Evolutionary conservation across 2,888 invertebrate species (phyloP).

Genomic region (Orgyia antiqua): DNA sequence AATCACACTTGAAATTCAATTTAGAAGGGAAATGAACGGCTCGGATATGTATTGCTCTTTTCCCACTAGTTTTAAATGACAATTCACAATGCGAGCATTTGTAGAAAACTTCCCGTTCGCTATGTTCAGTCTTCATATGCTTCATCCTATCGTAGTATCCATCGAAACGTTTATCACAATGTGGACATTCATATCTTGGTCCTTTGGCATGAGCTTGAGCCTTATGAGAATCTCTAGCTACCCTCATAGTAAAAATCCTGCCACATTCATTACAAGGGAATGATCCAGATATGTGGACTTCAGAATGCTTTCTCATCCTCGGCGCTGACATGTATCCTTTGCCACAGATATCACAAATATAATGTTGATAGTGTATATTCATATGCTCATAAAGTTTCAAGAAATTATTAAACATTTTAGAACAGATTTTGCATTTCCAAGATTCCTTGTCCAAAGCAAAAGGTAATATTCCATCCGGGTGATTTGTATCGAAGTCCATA

Average conservation of each 20-base stretch:
- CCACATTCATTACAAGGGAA: slow-evolving; percentile 62
- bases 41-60: slow-evolving; percentile 51
- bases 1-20: slow-evolving; percentile 44
- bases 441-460: slow-evolving; percentile 56
- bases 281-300: slow-evolving; percentile 57
- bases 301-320: slow-evolving; percentile 61
- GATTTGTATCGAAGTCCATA: slow-evolving; percentile 40
- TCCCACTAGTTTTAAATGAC: slow-evolving; percentile 60
- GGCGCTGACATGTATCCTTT: slow-evolving; percentile 67
- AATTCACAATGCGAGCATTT: slow-evolving; percentile 54
- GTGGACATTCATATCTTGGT: slow-evolving; percentile 62
- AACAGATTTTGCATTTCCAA: slow-evolving; percentile 59
- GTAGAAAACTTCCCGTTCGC: slow-evolving; percentile 54
- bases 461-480: slow-evolving; percentile 63
- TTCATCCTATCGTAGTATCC: slow-evolving; percentile 61
- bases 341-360: slow-evolving; percentile 64
- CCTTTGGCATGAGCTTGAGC: slow-evolving; percentile 54
- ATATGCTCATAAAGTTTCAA: slow-evolving; percentile 67
- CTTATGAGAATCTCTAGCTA: slow-evolving; percentile 60
- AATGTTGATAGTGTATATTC: slow-evolving; percentile 66
- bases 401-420: slow-evolving; percentile 57
- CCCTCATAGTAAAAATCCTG: slow-evolving; percentile 51
- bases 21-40: slow-evolving; percentile 54
- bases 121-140: slow-evolving; percentile 58
- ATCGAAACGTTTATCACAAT: slow-evolving; percentile 56